Percentiles rank a stretch among this genome's conserved stretches.
Conservation (phyloP, 2,888 invertebrate species). For the Cryptus armator region DNA sequence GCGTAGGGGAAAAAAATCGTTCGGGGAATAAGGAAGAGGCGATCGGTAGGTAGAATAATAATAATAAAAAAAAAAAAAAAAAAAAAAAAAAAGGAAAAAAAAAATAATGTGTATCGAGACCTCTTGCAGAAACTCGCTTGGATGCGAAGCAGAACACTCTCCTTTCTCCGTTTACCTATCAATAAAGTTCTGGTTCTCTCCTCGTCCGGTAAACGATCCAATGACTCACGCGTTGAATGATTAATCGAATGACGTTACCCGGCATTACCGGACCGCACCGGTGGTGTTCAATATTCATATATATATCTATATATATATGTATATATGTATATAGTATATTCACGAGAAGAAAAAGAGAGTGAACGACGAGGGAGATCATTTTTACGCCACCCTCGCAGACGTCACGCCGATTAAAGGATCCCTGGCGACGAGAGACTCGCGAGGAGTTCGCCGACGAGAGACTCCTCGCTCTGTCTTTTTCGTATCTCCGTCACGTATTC, state of each 20-base stretch:
- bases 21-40: constrained; percentile 23
- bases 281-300: constrained; percentile 45
- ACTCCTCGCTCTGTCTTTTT: not conserved
- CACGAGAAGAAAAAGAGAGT: not conserved
- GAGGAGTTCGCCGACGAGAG: constrained; percentile 1
- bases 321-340: constrained; percentile 17
- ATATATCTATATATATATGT: too few relatives aligned
- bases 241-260: constrained; percentile 76
- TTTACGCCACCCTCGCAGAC: constrained; percentile 66
- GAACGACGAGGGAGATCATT: constrained; percentile 56
- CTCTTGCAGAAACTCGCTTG: constrained; percentile 16
- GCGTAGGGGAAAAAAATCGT: constrained; percentile 27
- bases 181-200: constrained; percentile 65
- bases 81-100: not conserved
- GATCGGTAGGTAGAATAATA: constrained; percentile 28
- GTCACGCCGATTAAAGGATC: constrained; percentile 65
- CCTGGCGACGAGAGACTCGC: constrained; percentile 25
- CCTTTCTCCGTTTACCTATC: constrained; percentile 63
- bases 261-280: constrained; percentile 63
- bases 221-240: constrained; percentile 81
- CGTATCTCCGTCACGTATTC: constrained; percentile 15
- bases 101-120: constrained; percentile 30
- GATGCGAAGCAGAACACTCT: constrained; percentile 1
- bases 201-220: constrained; percentile 73
- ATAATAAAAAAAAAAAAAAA: constrained; percentile 15